Evolutionary conservation across 2,888 invertebrate species (phyloP).

Genomic region (Drosophila formosana): DNA sequence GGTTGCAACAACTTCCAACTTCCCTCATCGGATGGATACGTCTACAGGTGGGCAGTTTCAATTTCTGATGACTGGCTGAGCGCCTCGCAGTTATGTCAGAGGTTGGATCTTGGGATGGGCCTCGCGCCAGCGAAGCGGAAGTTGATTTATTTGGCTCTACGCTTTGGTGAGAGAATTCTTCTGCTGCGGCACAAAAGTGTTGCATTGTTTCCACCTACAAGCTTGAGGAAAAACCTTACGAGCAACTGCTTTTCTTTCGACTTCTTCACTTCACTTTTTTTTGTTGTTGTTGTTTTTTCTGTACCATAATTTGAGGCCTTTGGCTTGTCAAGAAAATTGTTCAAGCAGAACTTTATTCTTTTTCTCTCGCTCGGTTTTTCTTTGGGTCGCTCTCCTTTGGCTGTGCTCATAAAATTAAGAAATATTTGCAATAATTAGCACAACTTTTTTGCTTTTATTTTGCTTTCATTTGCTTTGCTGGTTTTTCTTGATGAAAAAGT

Average conservation of each 20-base stretch:
- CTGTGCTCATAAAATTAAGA: constrained; percentile 67
- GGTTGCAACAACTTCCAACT: constrained; percentile 32
- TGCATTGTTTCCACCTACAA: constrained; percentile 62
- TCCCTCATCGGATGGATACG: constrained; percentile 7
- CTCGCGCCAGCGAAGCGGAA: constrained; percentile 80
- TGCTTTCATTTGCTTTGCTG: not conserved
- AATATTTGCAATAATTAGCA: constrained; percentile 77
- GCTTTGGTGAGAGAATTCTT: constrained; percentile 70
- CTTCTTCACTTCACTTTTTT: not conserved
- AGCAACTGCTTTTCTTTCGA: constrained; percentile 25
- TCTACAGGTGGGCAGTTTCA: constrained; percentile 66
- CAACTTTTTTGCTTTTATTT: constrained; percentile 20
- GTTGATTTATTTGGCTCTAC: constrained; percentile 80
- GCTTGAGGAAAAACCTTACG: not conserved
- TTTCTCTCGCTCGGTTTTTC: constrained; percentile 7
- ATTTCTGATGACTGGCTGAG: constrained; percentile 64
- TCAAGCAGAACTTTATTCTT: constrained; percentile 69
- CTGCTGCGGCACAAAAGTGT: constrained; percentile 49
- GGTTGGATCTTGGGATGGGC: constrained; percentile 31
- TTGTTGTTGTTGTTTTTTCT: constrained; percentile 11
- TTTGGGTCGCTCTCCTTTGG: constrained; percentile 29
- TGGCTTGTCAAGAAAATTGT: constrained; percentile 65
- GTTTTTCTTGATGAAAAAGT: constrained; percentile 12
- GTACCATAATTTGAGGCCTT: constrained; percentile 50
- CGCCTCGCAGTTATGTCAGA: constrained; percentile 75